Evolutionary conservation across 1,140 invertebrate species (phyloP).

Genomic region (Drosophila melanica): DNA sequence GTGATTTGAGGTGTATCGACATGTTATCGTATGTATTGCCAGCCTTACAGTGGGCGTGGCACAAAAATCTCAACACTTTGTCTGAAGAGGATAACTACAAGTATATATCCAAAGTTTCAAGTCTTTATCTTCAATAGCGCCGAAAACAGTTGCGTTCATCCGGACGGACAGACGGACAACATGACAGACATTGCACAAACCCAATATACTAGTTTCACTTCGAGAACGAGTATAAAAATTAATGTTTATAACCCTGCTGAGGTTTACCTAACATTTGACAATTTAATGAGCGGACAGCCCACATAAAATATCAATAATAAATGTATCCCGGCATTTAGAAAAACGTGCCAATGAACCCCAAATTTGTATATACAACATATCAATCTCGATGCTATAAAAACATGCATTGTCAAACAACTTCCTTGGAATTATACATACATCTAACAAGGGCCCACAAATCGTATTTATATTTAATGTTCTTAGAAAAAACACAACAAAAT

Average conservation of each 20-base stretch:
- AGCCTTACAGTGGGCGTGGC: too few relatives aligned
- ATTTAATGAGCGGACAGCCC: conserved; percentile 38
- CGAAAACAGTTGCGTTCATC: too few relatives aligned
- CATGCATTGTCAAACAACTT: conserved; percentile 30
- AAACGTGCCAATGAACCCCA: conserved; percentile 23
- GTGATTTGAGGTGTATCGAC: too few relatives aligned
- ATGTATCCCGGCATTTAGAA: conserved; percentile 15
- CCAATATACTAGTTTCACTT: too few relatives aligned
- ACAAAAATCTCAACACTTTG: too few relatives aligned
- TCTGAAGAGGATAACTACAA: too few relatives aligned
- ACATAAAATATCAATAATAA: conserved; percentile 59
- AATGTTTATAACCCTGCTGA: not conserved
- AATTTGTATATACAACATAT: conserved; percentile 5
- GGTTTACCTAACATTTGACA: conserved; percentile 31
- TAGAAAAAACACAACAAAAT: conserved; percentile 23
- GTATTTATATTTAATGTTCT: conserved; percentile 3
- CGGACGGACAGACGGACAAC: too few relatives aligned
- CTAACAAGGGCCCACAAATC: conserved; percentile 8
- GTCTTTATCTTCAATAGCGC: too few relatives aligned
- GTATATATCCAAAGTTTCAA: too few relatives aligned
- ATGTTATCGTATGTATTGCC: too few relatives aligned
- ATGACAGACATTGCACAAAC: too few relatives aligned
- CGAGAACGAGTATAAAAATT: too few relatives aligned
- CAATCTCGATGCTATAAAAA: not conserved
- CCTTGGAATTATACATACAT: conserved; percentile 13